Conservation (phyloP, 2,797 vertebrate genomes). For the Sus cebifrons region DNA sequence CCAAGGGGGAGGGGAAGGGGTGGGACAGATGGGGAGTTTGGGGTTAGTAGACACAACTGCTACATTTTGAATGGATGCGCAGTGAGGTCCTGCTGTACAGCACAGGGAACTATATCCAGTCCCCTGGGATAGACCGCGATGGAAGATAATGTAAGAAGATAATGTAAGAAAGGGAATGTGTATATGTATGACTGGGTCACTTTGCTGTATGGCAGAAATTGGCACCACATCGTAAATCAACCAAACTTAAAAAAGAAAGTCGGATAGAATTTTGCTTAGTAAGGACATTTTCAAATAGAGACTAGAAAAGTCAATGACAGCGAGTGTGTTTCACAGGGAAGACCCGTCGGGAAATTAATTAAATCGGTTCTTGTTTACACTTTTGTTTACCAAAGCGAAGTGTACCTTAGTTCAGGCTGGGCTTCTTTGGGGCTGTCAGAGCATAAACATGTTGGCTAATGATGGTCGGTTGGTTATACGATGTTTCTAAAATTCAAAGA, state of each 20-base stretch:
- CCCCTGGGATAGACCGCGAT: no score
- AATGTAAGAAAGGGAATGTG: no score
- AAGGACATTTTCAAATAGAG: neutral
- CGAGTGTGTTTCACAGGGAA: neutral
- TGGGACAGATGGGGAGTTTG: no score
- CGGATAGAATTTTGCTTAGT: neutral
- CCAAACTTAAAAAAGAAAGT: neutral
- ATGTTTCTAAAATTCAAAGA: neutral
- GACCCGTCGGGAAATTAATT: neutral
- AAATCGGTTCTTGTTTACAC: neutral
- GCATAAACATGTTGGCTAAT: neutral
- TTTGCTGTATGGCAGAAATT: no score
- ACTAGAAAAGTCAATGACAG: neutral
- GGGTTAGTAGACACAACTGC: no score
- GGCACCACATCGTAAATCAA: no score
- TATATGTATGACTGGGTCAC: no score
- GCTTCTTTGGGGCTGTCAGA: neutral
- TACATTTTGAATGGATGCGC: no score
- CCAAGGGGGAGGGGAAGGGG: no score
- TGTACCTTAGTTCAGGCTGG: neutral
- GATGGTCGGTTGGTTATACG: neutral
- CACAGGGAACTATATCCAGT: no score
- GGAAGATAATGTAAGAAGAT: no score
- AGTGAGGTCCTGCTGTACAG: no score
- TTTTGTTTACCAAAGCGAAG: neutral